phyloP scores from a whole-genome alignment of 2,888 invertebrate species.

The Saturnia japonica region DNA sequence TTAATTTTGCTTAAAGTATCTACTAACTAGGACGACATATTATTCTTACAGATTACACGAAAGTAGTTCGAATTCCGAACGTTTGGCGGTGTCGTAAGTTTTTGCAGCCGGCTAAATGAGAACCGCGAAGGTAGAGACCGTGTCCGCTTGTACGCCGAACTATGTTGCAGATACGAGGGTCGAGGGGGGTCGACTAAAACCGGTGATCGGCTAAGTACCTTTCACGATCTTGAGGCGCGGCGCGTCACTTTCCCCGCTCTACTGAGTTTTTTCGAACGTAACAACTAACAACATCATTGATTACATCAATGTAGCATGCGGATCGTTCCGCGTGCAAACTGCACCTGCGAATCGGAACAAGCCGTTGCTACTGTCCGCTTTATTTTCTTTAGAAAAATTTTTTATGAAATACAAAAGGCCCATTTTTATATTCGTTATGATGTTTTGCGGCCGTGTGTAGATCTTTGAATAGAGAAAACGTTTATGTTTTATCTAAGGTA shows the following conservation, averaged over 20 bases:
- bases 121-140: conserved; percentile 39
- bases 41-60: conserved; percentile 75
- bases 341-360: conserved; percentile 62
- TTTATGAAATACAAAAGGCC: not conserved
- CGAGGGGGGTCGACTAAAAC: conserved; percentile 50
- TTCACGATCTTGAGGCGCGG: conserved; percentile 75
- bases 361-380: conserved; percentile 27
- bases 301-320: conserved; percentile 78
- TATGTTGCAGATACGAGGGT: conserved; percentile 34
- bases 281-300: conserved; percentile 47
- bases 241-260: conserved; percentile 79
- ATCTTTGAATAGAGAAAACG: too few species aligned
- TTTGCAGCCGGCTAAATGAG: conserved; percentile 52
- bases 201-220: conserved; percentile 72
- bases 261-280: conserved; percentile 78
- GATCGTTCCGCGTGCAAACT: conserved; percentile 64
- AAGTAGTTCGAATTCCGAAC: conserved; percentile 79
- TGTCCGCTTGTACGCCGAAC: not conserved
- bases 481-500: too few species aligned
- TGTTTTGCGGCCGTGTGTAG: too few species aligned
- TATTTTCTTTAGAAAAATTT: conserved; percentile 23
- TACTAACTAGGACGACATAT: conserved; percentile 64
- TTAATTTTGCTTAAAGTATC: conserved; percentile 35
- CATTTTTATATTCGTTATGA: not conserved
- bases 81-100: conserved; percentile 72